Percentiles rank a stretch among this genome's conserved stretches.
phyloP scores from a whole-genome alignment of 2,113 vertebrate species.

The Oryzias melastigma region DNA sequence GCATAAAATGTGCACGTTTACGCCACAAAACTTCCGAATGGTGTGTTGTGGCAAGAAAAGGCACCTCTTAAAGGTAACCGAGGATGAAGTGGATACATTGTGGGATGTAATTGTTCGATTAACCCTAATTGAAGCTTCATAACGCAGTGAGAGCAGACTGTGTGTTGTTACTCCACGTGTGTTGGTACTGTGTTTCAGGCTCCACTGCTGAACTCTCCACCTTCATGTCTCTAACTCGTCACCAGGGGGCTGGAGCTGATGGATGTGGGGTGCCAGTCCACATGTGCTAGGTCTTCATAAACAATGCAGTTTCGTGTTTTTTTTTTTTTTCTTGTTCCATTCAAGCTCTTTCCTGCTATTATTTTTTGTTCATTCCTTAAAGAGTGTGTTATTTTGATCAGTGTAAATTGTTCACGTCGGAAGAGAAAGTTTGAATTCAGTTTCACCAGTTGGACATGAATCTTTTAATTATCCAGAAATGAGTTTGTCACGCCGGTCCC shows the following conservation, averaged over 20 bases:
- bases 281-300: slow-evolving; percentile 19
- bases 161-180: slow-evolving; percentile 29
- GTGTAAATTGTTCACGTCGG: slow-evolving; percentile 24
- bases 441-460: slow-evolving; percentile 30
- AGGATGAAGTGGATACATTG: neutral
- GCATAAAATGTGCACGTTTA: neutral
- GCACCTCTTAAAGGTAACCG: neutral
- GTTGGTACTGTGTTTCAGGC: slow-evolving; percentile 9
- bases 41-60: slow-evolving; percentile 2
- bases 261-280: slow-evolving; percentile 14
- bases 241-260: slow-evolving; percentile 19
- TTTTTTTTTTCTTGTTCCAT: slow-evolving; percentile 13
- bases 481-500: neutral
- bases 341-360: slow-evolving; percentile 3
- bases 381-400: slow-evolving; percentile 31
- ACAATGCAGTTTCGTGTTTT: neutral
- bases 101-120: neutral
- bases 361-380: slow-evolving; percentile 41
- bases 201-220: slow-evolving; percentile 2
- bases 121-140: neutral
- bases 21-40: slow-evolving; percentile 1
- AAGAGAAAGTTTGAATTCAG: neutral
- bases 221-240: slow-evolving; percentile 2
- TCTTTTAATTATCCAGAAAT: slow-evolving; percentile 16
- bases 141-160: slow-evolving; percentile 11